phyloP scores from a whole-genome alignment of 2,113 vertebrate genomes.

The Eulacestoma nigropectus region DNA sequence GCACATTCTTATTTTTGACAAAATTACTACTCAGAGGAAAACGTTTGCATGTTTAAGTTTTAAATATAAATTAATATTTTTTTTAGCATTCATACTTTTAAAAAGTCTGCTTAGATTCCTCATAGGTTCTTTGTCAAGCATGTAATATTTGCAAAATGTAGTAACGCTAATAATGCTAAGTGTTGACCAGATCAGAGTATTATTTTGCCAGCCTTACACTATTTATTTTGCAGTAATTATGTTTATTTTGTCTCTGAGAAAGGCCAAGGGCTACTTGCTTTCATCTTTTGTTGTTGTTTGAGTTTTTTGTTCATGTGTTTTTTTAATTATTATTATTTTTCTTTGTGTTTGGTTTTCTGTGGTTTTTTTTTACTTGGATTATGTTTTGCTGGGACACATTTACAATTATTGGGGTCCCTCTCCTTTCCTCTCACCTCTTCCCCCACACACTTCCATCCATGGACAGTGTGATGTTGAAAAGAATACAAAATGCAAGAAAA shows the following conservation, averaged over 20 bases:
- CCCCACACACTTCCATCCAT: not conserved
- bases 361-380: not conserved
- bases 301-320: rapidly evolving
- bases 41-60: not conserved
- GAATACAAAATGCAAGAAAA: not conserved
- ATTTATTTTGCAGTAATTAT: not conserved
- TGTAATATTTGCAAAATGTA: not conserved
- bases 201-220: not conserved
- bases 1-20: not conserved
- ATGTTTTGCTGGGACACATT: not conserved
- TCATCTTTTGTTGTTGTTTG: not conserved
- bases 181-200: not conserved
- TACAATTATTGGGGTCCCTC: not conserved
- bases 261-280: not conserved
- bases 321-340: not conserved
- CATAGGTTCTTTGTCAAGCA: not conserved
- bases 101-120: not conserved
- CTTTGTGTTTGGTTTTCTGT: not conserved
- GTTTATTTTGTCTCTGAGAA: not conserved
- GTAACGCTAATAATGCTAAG: not conserved
- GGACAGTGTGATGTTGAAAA: not conserved
- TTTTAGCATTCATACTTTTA: not conserved
- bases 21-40: not conserved
- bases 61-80: not conserved
- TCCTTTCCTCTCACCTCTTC: not conserved